These are phyloP conservation scores for Dysdera silvatica DNA, from an alignment of 1,140 invertebrate genomes.

Conservation along the genomic window DNA sequence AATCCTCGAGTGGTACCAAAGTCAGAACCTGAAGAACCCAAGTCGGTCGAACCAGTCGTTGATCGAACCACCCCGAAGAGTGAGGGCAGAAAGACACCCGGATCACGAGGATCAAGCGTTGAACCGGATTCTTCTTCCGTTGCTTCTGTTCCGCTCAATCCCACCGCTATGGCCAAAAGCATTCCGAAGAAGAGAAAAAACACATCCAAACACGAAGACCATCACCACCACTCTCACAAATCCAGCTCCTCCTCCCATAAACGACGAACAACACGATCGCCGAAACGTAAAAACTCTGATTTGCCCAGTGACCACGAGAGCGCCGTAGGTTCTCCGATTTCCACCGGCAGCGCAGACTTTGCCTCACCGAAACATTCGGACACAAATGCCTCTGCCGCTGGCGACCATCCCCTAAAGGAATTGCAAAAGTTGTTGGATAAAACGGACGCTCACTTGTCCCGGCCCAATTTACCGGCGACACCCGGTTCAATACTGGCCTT, in stretches of 20 bases:
- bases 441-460: slow-evolving; percentile 60
- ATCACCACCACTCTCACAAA: not conserved
- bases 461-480: slow-evolving; percentile 43
- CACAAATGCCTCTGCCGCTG: not conserved
- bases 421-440: slow-evolving; percentile 91
- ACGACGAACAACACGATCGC: slow-evolving; percentile 9
- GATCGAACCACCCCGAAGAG: slow-evolving; percentile 12
- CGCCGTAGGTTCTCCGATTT: slow-evolving; percentile 13
- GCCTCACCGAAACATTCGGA: not conserved
- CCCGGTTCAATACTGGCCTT: slow-evolving; percentile 78
- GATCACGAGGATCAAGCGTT: slow-evolving; percentile 15
- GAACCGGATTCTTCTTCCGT: slow-evolving; percentile 8
- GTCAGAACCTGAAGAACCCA: slow-evolving; percentile 3
- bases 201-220: not conserved
- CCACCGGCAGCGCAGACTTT: not conserved
- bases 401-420: slow-evolving; percentile 65
- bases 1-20: too few relatives aligned
- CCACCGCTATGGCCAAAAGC: slow-evolving; percentile 3
- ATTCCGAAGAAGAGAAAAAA: slow-evolving; percentile 6
- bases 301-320: slow-evolving; percentile 7
- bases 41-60: slow-evolving; percentile 1
- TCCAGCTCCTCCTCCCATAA: slow-evolving; percentile 3
- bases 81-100: slow-evolving; percentile 21
- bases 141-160: not conserved
- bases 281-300: slow-evolving; percentile 4